A percentile compares a stretch with the other conserved stretches of the same genome.
Conservation (phyloP, 2,888 invertebrate genomes). For the Drosophila peninsularis region DNA sequence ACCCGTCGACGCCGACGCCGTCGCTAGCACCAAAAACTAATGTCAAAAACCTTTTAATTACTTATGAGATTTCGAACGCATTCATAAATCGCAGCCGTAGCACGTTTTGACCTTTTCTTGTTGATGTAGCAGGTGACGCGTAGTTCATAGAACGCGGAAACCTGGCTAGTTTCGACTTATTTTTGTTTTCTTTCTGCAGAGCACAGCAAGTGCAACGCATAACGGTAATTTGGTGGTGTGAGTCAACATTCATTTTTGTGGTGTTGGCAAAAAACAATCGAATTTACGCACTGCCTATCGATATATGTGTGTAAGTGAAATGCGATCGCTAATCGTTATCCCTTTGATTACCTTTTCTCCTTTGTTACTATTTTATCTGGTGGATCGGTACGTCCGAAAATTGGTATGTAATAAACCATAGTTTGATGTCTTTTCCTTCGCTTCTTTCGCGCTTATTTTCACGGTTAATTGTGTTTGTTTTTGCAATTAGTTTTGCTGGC, state of each 20-base stretch:
- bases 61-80: slow-evolving; percentile 44
- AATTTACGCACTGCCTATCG: slow-evolving; percentile 3
- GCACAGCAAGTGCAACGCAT: slow-evolving; percentile 48
- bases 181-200: slow-evolving; percentile 24
- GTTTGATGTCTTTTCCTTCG: slow-evolving; percentile 20
- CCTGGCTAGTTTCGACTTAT: slow-evolving; percentile 34
- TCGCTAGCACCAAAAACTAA: slow-evolving; percentile 39
- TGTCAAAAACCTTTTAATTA: slow-evolving; percentile 77
- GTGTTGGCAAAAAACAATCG: slow-evolving; percentile 32
- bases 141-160: slow-evolving; percentile 78
- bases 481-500: slow-evolving; percentile 57
- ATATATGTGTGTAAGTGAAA: not conserved
- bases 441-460: slow-evolving; percentile 45
- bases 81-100: slow-evolving; percentile 44
- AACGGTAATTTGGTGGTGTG: slow-evolving; percentile 45
- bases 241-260: slow-evolving; percentile 48
- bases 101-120: slow-evolving; percentile 72
- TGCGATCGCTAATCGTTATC: slow-evolving; percentile 12
- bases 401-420: slow-evolving; percentile 84
- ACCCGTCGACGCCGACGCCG: slow-evolving; percentile 6
- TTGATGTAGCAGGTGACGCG: slow-evolving; percentile 30
- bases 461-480: slow-evolving; percentile 62
- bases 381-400: slow-evolving; percentile 80
- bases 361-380: slow-evolving; percentile 82
- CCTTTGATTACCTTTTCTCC: slow-evolving; percentile 77